Evolutionary conservation across 1,140 invertebrate genomes (phyloP).

Genomic region (Lordiphosa mommai): DNA sequence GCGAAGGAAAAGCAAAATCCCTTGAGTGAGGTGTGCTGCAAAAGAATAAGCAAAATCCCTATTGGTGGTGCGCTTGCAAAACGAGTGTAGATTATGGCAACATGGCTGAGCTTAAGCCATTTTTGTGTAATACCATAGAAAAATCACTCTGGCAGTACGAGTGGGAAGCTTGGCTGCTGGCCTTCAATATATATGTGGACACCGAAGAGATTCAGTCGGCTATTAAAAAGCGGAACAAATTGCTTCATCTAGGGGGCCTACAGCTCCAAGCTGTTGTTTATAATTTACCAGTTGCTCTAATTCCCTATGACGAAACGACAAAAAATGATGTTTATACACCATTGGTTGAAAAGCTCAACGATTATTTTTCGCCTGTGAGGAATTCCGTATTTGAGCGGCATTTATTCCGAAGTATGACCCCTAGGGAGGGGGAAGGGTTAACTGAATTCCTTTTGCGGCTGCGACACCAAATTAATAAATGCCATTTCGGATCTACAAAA

Average conservation of each 20-base stretch:
- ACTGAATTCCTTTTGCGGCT: not conserved
- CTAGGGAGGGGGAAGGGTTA: not conserved
- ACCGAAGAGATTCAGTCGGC: slow-evolving; percentile 1
- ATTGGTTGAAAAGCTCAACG: not conserved
- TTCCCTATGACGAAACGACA: too few species aligned
- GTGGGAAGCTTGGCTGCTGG: not conserved
- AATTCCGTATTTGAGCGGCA: not conserved
- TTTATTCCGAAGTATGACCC: not conserved
- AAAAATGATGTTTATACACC: too few species aligned
- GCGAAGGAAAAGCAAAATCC: too few species aligned
- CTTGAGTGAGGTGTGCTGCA: too few species aligned
- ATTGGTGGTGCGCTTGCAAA: too few species aligned
- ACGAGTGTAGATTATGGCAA: too few species aligned
- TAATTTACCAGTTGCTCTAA: too few species aligned
- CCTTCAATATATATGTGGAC: slow-evolving; percentile 5
- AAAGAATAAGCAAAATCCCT: too few species aligned
- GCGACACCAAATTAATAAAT: not conserved
- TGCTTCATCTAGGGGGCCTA: too few species aligned
- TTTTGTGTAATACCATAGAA: not conserved
- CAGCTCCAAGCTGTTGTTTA: too few species aligned
- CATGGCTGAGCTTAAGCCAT: not conserved
- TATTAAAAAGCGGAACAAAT: not conserved
- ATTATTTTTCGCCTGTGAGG: not conserved
- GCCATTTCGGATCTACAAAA: not conserved
- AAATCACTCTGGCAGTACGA: not conserved